phyloP scores from a whole-genome alignment of 1,140 invertebrate genomes.

The Scylla paramamosain region DNA sequence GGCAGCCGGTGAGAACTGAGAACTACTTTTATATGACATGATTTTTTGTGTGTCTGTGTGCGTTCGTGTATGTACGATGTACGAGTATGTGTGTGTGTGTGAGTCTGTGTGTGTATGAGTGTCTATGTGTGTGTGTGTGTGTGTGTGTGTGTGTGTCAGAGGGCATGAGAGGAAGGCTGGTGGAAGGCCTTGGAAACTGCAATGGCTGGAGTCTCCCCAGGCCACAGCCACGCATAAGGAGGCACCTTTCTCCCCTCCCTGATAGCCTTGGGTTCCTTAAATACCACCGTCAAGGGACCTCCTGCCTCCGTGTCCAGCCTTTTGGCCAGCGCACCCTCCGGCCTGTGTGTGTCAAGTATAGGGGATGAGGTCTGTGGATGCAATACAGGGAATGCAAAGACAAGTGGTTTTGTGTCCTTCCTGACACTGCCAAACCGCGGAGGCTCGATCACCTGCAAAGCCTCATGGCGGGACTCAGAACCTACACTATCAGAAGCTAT shows the following conservation, averaged over 20 bases:
- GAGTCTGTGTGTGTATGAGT: no score
- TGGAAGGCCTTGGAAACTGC: background rate
- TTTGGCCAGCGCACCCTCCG: no score
- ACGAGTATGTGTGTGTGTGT: no score
- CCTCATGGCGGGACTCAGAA: background rate
- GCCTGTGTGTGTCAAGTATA: background rate
- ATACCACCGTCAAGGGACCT: background rate
- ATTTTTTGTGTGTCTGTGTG: conserved; percentile 25
- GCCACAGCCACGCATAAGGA: conserved; percentile 42
- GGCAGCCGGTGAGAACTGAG: background rate
- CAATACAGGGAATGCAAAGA: background rate
- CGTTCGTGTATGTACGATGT: background rate
- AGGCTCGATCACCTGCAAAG: background rate
- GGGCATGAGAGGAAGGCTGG: background rate
- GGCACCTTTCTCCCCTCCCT: background rate
- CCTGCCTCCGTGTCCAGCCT: background rate
- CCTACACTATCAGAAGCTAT: background rate
- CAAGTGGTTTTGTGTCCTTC: background rate
- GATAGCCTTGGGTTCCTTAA: conserved; percentile 27
- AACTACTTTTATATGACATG: background rate
- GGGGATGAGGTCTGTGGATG: background rate
- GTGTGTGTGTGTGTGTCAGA: background rate
- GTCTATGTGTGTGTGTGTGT: no score
- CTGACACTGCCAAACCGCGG: background rate
- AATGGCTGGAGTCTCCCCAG: background rate